Base-by-base conservation (phyloP, 2,888 invertebrate species). In the Trimorus sp. region DNA sequence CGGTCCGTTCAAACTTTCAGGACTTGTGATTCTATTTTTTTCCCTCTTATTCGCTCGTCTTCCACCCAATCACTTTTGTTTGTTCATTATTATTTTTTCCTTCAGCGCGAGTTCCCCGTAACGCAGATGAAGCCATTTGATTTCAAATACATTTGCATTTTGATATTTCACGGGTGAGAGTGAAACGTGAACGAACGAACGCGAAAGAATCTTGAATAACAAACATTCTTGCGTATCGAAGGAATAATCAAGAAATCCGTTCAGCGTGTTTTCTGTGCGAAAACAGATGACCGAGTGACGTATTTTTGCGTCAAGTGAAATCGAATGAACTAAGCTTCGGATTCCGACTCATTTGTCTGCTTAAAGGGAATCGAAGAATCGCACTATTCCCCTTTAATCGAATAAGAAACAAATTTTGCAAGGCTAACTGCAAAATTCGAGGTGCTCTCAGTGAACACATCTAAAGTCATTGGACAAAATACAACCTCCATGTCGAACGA, bases 121-220 rank as follows among this genome's bases (percentile, higher is more conserved):
- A 26, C 53, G 56, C 42, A 82, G 85, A 85, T 84, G 84, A 85
- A 84, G 84, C 74, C 83, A 63, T 83, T 82, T 77, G 85, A 83
- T 84, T 84, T 75, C 42, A 54, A 38, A 56, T 56, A 82, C 82
- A 83, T 88, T 87, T 88, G 81, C 86, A 86, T 87, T 77, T 75
- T 58, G 71, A 76, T 79, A 51, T 63, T 62, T 82, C 69, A 75
- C 74, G 69, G 70, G 70, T 78, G 75, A 74, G 75, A 74, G 37
- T n/a, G 37, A 60, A 70, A 58, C 54, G 69, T 74, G 65, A 65
- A 73, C 68, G 59, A 63, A 74, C 51, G 73, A 77, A 65, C 11
- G 26, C 16, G 26, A 54, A 56, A 62, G 63, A 54, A 59, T 3
- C 12, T 16, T 9, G 40, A 71, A 71, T 66, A 78, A 78, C 59